Percentiles rank a stretch among this genome's conserved stretches.
These are phyloP conservation scores for Ethmia dodecea DNA, from an alignment of 2,888 invertebrate genomes.

Conservation along the genomic window DNA sequence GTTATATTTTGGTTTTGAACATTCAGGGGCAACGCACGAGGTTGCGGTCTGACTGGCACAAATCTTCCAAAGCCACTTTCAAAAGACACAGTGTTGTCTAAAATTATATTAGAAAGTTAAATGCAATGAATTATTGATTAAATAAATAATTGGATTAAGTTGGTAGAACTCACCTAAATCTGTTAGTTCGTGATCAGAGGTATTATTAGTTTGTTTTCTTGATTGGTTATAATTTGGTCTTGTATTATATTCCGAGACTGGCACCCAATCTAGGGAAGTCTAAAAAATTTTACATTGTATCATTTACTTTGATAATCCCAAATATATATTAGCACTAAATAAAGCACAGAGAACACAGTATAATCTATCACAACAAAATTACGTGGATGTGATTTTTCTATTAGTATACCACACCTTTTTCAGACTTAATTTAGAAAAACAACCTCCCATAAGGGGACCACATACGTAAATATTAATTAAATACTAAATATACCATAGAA, in stretches of 20 bases:
- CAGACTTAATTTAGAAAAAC: constrained; percentile 65
- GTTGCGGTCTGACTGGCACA: constrained; percentile 72
- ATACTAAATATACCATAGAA: background rate
- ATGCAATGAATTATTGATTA: no score
- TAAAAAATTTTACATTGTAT: constrained; percentile 44
- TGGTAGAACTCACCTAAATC: constrained; percentile 65
- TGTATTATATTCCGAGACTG: constrained; percentile 70
- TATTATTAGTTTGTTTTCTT: constrained; percentile 67
- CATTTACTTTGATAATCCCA: background rate
- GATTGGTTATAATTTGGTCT: constrained; percentile 67
- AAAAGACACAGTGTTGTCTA: constrained; percentile 64
- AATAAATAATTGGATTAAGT: no score
- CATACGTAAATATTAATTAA: constrained; percentile 2
- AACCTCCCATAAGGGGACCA: constrained; percentile 60
- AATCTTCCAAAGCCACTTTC: constrained; percentile 72
- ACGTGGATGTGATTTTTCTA: no score
- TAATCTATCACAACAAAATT: constrained; percentile 15
- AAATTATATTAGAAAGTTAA: constrained; percentile 26
- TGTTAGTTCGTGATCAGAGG: constrained; percentile 66
- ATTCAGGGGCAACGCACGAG: constrained; percentile 60
- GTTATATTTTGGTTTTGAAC: constrained; percentile 59
- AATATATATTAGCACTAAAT: background rate
- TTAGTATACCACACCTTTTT: constrained; percentile 70
- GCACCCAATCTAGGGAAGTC: constrained; percentile 74
- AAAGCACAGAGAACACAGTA: background rate